These are phyloP conservation scores for Atta texana DNA, from an alignment of 1,140 invertebrate genomes.

Conservation along the genomic window DNA sequence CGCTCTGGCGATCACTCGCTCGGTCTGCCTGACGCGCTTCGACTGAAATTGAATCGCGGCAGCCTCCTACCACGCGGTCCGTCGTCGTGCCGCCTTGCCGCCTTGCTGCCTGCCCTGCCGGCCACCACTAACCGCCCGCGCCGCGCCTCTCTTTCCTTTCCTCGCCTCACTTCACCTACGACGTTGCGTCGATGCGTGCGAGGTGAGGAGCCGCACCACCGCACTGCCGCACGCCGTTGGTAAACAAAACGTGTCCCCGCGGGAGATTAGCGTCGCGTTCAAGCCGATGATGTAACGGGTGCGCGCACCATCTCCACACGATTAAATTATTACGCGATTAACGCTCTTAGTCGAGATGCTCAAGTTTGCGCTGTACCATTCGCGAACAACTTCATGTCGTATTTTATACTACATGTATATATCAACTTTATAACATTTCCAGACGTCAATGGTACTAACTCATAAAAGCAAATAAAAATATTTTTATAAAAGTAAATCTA, in stretches of 20 bases:
- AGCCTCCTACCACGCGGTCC: constrained; percentile 74
- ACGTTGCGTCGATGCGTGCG: neutral
- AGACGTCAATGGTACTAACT: neutral
- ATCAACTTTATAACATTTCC: too few species aligned
- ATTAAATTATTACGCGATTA: neutral
- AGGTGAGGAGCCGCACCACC: neutral
- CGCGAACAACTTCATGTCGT: neutral
- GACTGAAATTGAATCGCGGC: constrained; percentile 82
- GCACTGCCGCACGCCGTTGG: constrained; percentile 3
- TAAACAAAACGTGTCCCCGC: constrained; percentile 65
- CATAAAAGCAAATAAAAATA: neutral
- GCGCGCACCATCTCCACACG: constrained; percentile 22
- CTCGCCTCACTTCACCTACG: neutral
- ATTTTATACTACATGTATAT: too few species aligned
- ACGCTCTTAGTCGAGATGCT: neutral
- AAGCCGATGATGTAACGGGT: constrained; percentile 32
- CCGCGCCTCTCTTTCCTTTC: neutral
- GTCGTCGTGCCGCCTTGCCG: constrained; percentile 35
- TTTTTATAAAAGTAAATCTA: too few species aligned
- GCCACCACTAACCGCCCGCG: constrained; percentile 4
- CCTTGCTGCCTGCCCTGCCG: neutral
- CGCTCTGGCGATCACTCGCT: constrained; percentile 55
- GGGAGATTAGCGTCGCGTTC: constrained; percentile 2
- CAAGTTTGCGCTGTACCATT: neutral
- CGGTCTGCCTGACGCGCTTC: constrained; percentile 81